phyloP scores from a whole-genome alignment of 2,113 vertebrate species.

The Strix uralensis region DNA sequence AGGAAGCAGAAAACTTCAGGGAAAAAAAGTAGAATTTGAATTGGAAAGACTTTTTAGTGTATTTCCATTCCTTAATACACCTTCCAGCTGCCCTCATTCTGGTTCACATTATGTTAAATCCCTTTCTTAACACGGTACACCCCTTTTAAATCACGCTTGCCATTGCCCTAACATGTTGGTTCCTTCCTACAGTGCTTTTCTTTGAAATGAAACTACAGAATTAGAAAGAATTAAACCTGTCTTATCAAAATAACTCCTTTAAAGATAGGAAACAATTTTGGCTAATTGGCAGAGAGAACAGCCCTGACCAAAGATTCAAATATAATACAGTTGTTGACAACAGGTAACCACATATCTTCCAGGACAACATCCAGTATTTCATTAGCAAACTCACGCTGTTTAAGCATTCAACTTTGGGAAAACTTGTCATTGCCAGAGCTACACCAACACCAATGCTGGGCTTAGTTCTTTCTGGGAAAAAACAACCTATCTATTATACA shows the following conservation, averaged over 20 bases:
- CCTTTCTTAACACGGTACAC: neutral
- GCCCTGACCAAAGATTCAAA: neutral
- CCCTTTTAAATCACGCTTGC: neutral
- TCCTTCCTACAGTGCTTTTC: neutral
- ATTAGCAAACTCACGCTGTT: neutral
- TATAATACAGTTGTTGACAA: neutral
- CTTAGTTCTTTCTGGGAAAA: neutral
- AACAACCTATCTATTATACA: accelerated
- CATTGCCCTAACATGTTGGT: accelerated
- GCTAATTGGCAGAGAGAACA: neutral
- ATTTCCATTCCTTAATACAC: neutral
- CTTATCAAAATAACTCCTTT: neutral
- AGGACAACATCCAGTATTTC: neutral
- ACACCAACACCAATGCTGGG: neutral
- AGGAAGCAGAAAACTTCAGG: neutral
- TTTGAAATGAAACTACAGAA: neutral
- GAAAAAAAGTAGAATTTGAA: neutral
- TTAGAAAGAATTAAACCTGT: neutral
- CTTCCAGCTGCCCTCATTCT: neutral
- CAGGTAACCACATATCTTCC: neutral
- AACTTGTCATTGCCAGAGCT: neutral
- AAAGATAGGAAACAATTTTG: neutral
- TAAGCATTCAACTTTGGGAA: neutral
- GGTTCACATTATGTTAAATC: neutral
- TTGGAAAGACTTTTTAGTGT: neutral